Percentiles rank a stretch among this genome's conserved stretches.
These are phyloP conservation scores for Hemistola chrysoprasaria DNA, from an alignment of 2,888 invertebrate species.

Conservation along the genomic window DNA sequence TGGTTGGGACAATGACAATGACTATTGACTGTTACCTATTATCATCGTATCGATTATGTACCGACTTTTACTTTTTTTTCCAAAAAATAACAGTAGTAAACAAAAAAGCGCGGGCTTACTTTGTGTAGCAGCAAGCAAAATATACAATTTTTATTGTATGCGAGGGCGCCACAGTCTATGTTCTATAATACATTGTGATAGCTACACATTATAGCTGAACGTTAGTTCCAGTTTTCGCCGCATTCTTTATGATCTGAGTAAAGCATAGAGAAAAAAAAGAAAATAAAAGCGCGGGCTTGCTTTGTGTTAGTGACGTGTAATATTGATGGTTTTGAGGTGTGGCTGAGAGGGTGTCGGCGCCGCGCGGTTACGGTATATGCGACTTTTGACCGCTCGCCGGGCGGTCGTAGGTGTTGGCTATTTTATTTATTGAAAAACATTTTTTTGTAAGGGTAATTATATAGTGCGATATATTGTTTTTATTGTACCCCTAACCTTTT, in stretches of 20 bases:
- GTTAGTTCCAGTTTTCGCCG: too few species aligned
- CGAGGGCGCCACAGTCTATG: too few species aligned
- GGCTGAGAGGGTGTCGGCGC: conserved; percentile 42
- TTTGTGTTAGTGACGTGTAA: conserved; percentile 50
- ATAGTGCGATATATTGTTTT: too few species aligned
- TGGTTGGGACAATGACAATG: conserved; percentile 7
- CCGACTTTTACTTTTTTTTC: conserved; percentile 10
- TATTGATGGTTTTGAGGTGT: conserved; percentile 60
- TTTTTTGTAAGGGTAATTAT: too few species aligned
- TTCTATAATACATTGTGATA: too few species aligned
- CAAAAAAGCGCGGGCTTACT: conserved; percentile 16
- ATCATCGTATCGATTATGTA: conserved; percentile 12
- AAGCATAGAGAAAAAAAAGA: conserved; percentile 31
- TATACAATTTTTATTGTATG: too few species aligned
- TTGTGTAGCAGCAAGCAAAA: too few species aligned
- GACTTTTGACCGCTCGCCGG: conserved; percentile 34
- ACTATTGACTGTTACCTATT: conserved; percentile 10
- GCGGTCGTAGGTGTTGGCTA: neutral
- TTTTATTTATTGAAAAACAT: neutral
- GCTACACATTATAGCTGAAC: too few species aligned
- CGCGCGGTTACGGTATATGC: conserved; percentile 27
- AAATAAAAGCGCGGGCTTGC: conserved; percentile 18
- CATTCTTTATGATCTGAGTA: too few species aligned
- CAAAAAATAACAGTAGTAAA: conserved; percentile 9
- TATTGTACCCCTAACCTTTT: too few species aligned